phyloP scores from a whole-genome alignment of 2,797 vertebrate species.

The Pseudochirops corinnae region DNA sequence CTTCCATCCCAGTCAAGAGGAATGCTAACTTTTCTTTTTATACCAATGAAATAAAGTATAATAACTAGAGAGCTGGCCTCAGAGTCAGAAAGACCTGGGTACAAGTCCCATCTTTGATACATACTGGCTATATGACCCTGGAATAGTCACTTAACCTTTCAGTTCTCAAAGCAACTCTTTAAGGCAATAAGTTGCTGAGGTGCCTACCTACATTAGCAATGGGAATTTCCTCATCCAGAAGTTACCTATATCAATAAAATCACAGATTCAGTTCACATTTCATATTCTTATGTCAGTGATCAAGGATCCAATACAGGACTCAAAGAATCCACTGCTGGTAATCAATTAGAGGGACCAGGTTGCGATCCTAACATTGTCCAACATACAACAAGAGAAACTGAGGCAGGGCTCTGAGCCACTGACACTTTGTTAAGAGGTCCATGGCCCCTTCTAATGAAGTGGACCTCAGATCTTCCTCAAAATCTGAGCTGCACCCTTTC shows the following conservation, averaged over 20 bases:
- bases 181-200: not conserved
- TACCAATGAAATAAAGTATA: not conserved
- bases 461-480: not conserved
- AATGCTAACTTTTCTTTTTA: not conserved
- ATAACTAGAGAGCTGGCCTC: not conserved
- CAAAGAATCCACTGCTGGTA: not conserved
- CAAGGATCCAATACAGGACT: not conserved
- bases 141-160: not conserved
- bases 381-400: not conserved
- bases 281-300: not conserved
- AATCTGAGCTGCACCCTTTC: not conserved
- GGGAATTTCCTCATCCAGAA: not conserved
- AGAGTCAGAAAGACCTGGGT: not conserved
- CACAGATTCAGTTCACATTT: not conserved
- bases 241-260: not conserved
- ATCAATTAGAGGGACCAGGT: not conserved
- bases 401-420: not conserved
- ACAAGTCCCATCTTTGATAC: not conserved
- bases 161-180: not conserved
- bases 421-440: not conserved
- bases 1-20: not conserved
- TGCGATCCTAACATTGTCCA: not conserved
- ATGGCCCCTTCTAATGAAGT: not conserved
- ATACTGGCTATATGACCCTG: not conserved
- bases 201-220: not conserved